Percentiles rank a stretch among this genome's conserved stretches.
Conservation (phyloP, 2,797 vertebrate genomes). For the Cirrhinus molitorella region DNA sequence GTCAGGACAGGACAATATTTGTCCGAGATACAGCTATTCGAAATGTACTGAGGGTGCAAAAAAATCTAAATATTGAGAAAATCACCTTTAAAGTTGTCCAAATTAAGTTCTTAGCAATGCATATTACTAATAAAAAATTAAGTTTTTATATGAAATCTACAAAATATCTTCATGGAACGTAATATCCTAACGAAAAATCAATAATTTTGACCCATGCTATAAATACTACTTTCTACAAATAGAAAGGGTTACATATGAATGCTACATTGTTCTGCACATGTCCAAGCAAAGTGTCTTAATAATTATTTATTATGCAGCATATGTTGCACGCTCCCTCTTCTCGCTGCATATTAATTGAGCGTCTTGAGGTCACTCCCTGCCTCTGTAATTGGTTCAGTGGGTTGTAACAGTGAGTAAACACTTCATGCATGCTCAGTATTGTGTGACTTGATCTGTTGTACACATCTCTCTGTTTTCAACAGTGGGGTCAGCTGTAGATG, state of each 20-base stretch:
- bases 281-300: slow-evolving; percentile 16
- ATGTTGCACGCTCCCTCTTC: not conserved
- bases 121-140: too few species aligned
- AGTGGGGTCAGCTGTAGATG: slow-evolving; percentile 79
- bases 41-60: too few species aligned
- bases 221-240: too few species aligned
- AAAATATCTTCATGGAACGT: too few species aligned
- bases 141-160: too few species aligned
- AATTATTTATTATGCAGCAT: slow-evolving; percentile 32
- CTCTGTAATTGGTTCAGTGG: slow-evolving; percentile 26
- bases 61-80: too few species aligned
- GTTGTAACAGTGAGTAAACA: slow-evolving; percentile 42
- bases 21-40: too few species aligned
- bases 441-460: slow-evolving; percentile 53
- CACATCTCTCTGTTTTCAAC: slow-evolving; percentile 61
- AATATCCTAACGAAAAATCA: too few species aligned
- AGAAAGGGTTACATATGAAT: not conserved
- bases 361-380: slow-evolving; percentile 39
- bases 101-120: too few species aligned
- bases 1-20: too few species aligned
- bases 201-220: too few species aligned
- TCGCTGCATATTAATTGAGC: slow-evolving; percentile 23
- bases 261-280: not conserved
- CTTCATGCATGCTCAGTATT: slow-evolving; percentile 46
- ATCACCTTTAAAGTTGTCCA: too few species aligned